Percentiles rank a stretch among this genome's conserved stretches.
Conservation (phyloP, 2,888 invertebrate species). For the Orthonychiurus folsomi region DNA sequence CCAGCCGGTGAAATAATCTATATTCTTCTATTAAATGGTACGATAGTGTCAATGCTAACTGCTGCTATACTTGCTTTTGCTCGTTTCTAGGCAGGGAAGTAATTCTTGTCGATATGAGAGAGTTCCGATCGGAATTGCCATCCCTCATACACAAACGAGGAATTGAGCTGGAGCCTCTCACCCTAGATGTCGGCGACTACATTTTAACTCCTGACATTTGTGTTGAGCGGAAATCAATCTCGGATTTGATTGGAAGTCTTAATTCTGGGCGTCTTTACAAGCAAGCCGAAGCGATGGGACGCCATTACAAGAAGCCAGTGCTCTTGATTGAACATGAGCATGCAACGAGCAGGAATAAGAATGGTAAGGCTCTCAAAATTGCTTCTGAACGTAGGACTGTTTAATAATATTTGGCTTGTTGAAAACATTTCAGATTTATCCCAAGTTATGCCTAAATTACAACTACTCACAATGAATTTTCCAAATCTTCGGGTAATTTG, state of each 20-base stretch:
- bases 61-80: neutral
- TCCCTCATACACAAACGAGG: conserved; percentile 85
- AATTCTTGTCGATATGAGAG: conserved; percentile 87
- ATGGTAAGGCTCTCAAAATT: too few species aligned
- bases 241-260: conserved; percentile 89
- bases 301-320: conserved; percentile 77
- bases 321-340: conserved; percentile 91
- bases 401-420: too few species aligned
- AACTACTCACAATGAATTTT: conserved; percentile 89
- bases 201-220: conserved; percentile 93
- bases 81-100: conserved; percentile 21
- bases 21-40: too few species aligned
- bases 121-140: conserved; percentile 93
- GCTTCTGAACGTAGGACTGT: too few species aligned
- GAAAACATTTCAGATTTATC: conserved; percentile 24
- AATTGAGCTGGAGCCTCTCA: conserved; percentile 81
- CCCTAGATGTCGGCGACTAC: conserved; percentile 93
- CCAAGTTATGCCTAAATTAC: conserved; percentile 72
- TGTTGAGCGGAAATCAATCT: conserved; percentile 91
- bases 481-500: conserved; percentile 86
- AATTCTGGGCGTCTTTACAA: conserved; percentile 85
- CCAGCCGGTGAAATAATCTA: conserved; percentile 47
- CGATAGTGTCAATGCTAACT: too few species aligned
- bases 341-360: conserved; percentile 55
- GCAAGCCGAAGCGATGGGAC: conserved; percentile 88